Conservation (phyloP, 2,797 vertebrate species). For the Manis pentadactyla region DNA sequence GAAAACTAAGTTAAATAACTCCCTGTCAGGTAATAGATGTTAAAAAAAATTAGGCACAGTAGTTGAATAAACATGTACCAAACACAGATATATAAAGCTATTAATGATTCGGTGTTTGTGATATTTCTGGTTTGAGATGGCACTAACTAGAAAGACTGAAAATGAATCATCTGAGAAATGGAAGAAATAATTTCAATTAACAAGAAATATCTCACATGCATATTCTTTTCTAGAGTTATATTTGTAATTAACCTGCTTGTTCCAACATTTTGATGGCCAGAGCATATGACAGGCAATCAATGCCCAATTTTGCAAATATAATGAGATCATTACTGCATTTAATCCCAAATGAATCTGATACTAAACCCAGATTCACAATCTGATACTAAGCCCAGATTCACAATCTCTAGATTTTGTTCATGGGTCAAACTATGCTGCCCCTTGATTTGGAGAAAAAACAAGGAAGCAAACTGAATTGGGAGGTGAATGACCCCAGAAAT, state of each 20-base stretch:
- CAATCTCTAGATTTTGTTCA: background rate
- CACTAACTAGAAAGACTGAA: slow-evolving; percentile 61
- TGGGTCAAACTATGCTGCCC: background rate
- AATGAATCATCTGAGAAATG: background rate
- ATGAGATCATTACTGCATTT: background rate
- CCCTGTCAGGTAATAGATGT: slow-evolving; percentile 86
- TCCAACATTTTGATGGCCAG: background rate
- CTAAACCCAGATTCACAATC: background rate
- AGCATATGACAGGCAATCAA: background rate
- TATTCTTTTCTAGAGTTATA: background rate
- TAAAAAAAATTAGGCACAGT: slow-evolving; percentile 86
- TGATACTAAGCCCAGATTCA: background rate
- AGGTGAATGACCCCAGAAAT: background rate
- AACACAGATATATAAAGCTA: slow-evolving; percentile 56
- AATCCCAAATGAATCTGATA: background rate
- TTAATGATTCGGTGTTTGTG: slow-evolving; percentile 83
- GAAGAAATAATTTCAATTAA: background rate
- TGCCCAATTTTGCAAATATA: background rate
- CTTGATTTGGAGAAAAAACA: background rate
- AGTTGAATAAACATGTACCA: slow-evolving; percentile 70
- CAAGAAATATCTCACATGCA: background rate
- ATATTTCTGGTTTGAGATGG: slow-evolving; percentile 76
- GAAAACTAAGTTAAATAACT: slow-evolving; percentile 84
- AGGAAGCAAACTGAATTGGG: background rate
- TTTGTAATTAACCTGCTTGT: background rate